Base-by-base conservation (phyloP, 1,140 invertebrate genomes). In the Neodiprion virginianus region DNA sequence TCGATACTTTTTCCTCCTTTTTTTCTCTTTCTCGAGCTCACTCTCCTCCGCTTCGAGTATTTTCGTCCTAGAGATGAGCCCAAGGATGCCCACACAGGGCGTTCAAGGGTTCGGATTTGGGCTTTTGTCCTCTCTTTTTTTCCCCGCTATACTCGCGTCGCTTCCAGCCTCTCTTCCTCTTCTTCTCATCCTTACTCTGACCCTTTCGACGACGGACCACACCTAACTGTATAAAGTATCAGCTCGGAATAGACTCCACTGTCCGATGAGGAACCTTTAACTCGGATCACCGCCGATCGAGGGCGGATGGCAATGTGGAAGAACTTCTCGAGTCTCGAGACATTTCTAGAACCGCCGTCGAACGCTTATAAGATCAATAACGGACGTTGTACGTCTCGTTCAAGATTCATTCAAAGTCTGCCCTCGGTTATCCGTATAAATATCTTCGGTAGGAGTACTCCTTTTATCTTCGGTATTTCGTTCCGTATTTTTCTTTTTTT, bases 101-200 rank as follows among this genome's bases (percentile, higher is more conserved):
- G 53, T 61, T 17, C 53, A 61, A 61, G 53, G 53, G 53, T 61
- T 61, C 53, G 53, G 53, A 61, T 61, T 61, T 61, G n/a, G 53
- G 53, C 53, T 14, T 61, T 17, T 4, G 53, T 61, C 8, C n/a
- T 61, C n/a, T 61, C 11, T 61, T 61, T 61, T 61, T 61, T 17
- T 61, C 53, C n/a, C 8, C 53, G 28, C 28, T 40, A 5, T 40
- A 40, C 28, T 40, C 28, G 11, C n/a, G 5, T 61, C 53, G 5
- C 53, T 61, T 1, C n/a, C 53, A 1, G 11, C n/a, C 2, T 61
- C 53, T 61, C 53, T 61, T n/a, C n/a, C 53, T 61, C 53, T 61
- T n/a, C n/a, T n/a, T 61, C 53, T 61, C 53, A 12, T 40, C 53
- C 53, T 12, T 61, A 8, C n/a, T 61, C 53, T 8, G 53, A 17